Base-by-base conservation (phyloP, 2,888 invertebrate species). In the Platycheirus rosarum region DNA sequence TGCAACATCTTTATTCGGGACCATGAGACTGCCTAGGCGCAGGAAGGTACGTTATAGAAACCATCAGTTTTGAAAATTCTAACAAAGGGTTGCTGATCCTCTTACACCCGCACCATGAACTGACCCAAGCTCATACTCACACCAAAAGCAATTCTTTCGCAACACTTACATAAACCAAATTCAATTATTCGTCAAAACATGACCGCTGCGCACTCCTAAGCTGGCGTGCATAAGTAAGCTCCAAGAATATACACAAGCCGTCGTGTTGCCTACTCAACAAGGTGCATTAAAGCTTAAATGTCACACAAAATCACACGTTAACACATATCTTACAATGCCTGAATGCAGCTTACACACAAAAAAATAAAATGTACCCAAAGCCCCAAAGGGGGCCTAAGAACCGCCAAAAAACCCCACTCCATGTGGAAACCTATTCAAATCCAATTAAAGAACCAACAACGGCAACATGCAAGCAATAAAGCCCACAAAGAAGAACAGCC, bases 311-410 rank as follows among this genome's bases (percentile, higher is more conserved):
- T 74, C 65, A 70, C 69, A 69, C 49, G 65, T 57, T 49, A 77
- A 51, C 63, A 76, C 55, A 49, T 40, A 62, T 69, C 74, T 63
- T 79, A 79, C 66, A 35, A 51, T 37, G 69, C 51, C 79, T 69
- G 68, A 74, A 69, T 65, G 44, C 79, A 63, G 69, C 74, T 65
- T 70, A 80, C 75, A 70, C 16, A 44, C 18, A 18, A 42, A 40
- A 35, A 55, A 16, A 16, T 37, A 49, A 46, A 40, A 44, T 11
- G 23, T 9, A n/a, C n/a, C n/a, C n/a, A n/a, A n/a, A n/a, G n/a
- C n/a, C n/a, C n/a, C n/a, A n/a, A n/a, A 37, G 14, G 6, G 35
- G 14, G 9, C 48, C 8, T 44, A 29, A 16, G 18, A 44, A 40
- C 29, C 26, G 46, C 16, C 40, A 29, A n/a, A 14, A 37, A 11